phyloP scores from a whole-genome alignment of 2,113 vertebrate species.

The Phoenicopterus ruber region DNA sequence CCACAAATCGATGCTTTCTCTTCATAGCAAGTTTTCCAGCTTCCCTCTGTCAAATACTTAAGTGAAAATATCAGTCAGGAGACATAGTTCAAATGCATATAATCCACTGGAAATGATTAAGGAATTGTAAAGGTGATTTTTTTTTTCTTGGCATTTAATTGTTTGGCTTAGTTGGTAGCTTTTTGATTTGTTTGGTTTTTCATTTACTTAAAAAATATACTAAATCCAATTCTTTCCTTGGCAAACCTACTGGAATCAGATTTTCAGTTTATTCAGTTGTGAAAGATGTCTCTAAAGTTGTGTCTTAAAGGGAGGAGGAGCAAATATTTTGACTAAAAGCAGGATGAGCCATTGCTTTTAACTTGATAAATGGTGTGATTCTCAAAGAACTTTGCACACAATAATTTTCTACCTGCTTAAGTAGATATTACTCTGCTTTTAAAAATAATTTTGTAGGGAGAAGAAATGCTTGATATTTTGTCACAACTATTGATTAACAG shows the following conservation, averaged over 20 bases:
- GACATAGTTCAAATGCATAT: background rate
- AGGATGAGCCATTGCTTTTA: background rate
- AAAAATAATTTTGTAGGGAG: background rate
- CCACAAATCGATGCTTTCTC: conserved; percentile 36
- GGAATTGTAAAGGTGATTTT: background rate
- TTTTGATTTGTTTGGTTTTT: background rate
- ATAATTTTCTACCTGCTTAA: background rate
- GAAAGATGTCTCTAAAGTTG: background rate
- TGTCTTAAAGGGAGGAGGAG: background rate
- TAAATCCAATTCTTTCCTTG: background rate
- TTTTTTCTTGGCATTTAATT: background rate
- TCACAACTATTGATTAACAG: background rate
- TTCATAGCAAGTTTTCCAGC: background rate
- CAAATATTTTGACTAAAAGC: background rate
- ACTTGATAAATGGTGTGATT: background rate
- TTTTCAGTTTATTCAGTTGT: background rate
- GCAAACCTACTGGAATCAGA: background rate
- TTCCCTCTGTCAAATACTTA: background rate
- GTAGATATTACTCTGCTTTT: background rate
- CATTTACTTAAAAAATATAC: background rate
- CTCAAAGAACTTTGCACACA: background rate
- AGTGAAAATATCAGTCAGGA: conserved; percentile 5
- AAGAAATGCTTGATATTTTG: background rate
- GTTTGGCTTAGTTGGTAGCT: background rate
- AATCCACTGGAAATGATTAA: background rate